These are phyloP conservation scores for Hymenopus coronatus DNA, from an alignment of 2,888 invertebrate species.

Conservation along the genomic window DNA sequence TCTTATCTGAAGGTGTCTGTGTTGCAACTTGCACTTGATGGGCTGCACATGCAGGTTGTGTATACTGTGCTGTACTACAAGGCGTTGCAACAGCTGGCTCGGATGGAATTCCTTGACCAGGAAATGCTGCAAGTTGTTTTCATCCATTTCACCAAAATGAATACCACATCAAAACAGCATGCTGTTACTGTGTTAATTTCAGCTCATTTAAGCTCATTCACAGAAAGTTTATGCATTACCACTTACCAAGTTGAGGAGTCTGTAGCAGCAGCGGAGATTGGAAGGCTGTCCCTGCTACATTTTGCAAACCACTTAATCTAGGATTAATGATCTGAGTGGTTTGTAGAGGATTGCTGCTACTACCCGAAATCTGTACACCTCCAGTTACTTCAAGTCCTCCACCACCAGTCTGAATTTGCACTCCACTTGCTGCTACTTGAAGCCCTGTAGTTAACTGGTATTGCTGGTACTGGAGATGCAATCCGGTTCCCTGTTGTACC, in stretches of 20 bases:
- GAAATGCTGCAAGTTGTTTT: constrained; percentile 39
- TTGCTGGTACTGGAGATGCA: constrained; percentile 45
- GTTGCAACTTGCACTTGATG: constrained; percentile 63
- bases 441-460: constrained; percentile 40
- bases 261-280: constrained; percentile 42
- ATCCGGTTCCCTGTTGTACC: constrained; percentile 32
- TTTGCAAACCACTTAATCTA: constrained; percentile 38
- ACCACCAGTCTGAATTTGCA: constrained; percentile 40
- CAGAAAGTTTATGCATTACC: background rate
- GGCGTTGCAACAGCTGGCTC: constrained; percentile 24
- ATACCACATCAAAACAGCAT: background rate
- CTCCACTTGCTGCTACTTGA: constrained; percentile 40
- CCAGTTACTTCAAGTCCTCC: constrained; percentile 38
- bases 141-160: background rate
- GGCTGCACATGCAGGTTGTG: constrained; percentile 41
- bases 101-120: constrained; percentile 41
- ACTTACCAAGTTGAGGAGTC: constrained; percentile 43
- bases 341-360: constrained; percentile 36
- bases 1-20: constrained; percentile 53
- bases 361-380: constrained; percentile 41
- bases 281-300: constrained; percentile 40
- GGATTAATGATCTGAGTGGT: constrained; percentile 39
- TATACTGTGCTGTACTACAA: constrained; percentile 37
- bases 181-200: background rate
- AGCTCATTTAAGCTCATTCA: background rate